phyloP scores from a whole-genome alignment of 2,113 vertebrate genomes.

The Eudorcas thomsonii region DNA sequence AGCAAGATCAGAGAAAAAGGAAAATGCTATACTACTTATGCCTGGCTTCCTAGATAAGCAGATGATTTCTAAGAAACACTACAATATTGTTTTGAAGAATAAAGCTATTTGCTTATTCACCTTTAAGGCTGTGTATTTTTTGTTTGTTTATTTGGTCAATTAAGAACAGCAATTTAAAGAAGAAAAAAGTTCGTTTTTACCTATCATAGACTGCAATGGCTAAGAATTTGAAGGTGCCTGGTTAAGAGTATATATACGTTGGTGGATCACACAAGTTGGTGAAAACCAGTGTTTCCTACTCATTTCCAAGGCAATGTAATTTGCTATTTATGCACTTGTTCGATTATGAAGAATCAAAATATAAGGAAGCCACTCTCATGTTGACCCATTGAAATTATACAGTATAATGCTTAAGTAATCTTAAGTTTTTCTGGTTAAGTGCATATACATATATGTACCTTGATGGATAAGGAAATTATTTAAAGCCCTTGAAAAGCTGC shows the following conservation, averaged over 20 bases:
- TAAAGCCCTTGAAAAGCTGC: neutral
- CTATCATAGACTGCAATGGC: neutral
- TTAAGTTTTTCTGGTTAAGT: neutral
- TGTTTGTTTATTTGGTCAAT: neutral
- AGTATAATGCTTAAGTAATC: neutral
- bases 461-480: neutral
- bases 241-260: neutral
- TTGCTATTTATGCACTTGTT: neutral
- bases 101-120: neutral
- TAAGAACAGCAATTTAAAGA: neutral
- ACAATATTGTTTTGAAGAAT: neutral
- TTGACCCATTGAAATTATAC: neutral
- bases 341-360: neutral
- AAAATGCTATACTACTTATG: neutral
- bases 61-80: neutral
- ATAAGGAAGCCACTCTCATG: neutral
- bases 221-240: neutral
- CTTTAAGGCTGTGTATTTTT: neutral
- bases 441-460: neutral
- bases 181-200: neutral
- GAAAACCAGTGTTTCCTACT: neutral
- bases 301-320: neutral
- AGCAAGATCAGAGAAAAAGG: neutral
- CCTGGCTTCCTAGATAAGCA: neutral
- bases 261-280: neutral